Conservation (phyloP, 2,797 vertebrate species). For the Novumbra hubbsi region DNA sequence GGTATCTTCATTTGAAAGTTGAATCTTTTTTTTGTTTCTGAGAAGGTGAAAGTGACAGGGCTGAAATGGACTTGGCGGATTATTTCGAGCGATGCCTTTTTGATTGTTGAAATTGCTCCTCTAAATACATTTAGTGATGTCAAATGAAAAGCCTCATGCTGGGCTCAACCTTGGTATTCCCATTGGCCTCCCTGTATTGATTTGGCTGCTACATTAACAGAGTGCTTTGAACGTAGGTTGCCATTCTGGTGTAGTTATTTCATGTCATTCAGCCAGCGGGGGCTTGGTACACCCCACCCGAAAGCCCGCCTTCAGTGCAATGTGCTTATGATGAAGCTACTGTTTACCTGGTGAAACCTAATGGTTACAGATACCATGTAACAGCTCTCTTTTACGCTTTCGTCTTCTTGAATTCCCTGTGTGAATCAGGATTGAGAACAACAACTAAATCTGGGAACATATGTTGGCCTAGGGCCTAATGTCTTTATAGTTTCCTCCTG, state of each 20-base stretch:
- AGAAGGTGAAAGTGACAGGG: slow-evolving; percentile 29
- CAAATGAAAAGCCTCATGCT: slow-evolving; percentile 22
- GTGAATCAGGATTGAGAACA: background rate
- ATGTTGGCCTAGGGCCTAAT: background rate
- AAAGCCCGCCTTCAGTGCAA: background rate
- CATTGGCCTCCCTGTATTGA: slow-evolving; percentile 33
- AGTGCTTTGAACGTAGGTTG: slow-evolving; percentile 15
- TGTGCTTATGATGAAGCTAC: background rate
- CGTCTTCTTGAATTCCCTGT: background rate
- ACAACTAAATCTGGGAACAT: background rate
- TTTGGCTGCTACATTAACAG: slow-evolving; percentile 15
- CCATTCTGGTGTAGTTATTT: slow-evolving; percentile 10
- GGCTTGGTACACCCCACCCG: background rate
- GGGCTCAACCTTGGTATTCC: slow-evolving; percentile 17
- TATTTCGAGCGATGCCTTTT: slow-evolving; percentile 39
- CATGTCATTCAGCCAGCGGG: slow-evolving; percentile 5
- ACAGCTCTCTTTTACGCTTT: background rate
- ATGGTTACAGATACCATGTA: background rate
- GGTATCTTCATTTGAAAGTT: slow-evolving; percentile 10
- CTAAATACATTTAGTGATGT: slow-evolving; percentile 20
- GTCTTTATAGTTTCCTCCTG: background rate
- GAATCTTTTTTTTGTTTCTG: slow-evolving; percentile 21
- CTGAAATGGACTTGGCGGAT: slow-evolving; percentile 34
- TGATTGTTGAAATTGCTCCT: slow-evolving; percentile 34
- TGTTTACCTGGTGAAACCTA: background rate